These are phyloP conservation scores for Drosophila recens DNA, from an alignment of 2,888 invertebrate species.

Conservation along the genomic window DNA sequence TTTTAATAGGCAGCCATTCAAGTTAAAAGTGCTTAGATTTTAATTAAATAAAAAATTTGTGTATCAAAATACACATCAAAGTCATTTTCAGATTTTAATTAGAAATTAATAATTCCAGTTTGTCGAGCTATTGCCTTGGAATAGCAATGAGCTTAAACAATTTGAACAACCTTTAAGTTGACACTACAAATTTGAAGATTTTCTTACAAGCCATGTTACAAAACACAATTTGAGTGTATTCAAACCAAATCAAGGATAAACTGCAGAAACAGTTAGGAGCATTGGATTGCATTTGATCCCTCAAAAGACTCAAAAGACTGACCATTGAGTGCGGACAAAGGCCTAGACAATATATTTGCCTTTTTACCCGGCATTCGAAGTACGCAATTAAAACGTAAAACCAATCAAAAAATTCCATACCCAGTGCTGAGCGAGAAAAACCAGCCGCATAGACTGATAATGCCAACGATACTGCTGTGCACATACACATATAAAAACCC, in stretches of 20 bases:
- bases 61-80: conserved; percentile 69
- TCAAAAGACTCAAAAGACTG: conserved; percentile 38
- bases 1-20: conserved; percentile 68
- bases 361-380: conserved; percentile 31
- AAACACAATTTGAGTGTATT: conserved; percentile 24
- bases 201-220: conserved; percentile 1
- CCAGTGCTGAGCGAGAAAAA: conserved; percentile 36
- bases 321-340: conserved; percentile 29
- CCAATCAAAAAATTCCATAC: conserved; percentile 77
- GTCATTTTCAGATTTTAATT: conserved; percentile 25
- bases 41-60: conserved; percentile 65
- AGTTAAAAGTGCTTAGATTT: conserved; percentile 73
- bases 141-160: conserved; percentile 12
- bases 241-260: conserved; percentile 39
- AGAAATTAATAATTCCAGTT: conserved; percentile 41
- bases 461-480: conserved; percentile 40
- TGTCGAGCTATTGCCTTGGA: conserved; percentile 5
- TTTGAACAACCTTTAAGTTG: neutral
- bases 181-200: neutral
- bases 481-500: conserved; percentile 5
- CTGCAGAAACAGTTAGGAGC: conserved; percentile 21
- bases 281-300: conserved; percentile 50
- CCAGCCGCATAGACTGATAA: conserved; percentile 58
- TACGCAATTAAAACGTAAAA: conserved; percentile 73
- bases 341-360: conserved; percentile 37